Base-by-base conservation (phyloP, 2,888 invertebrate genomes). In the Drosophila birchii region DNA sequence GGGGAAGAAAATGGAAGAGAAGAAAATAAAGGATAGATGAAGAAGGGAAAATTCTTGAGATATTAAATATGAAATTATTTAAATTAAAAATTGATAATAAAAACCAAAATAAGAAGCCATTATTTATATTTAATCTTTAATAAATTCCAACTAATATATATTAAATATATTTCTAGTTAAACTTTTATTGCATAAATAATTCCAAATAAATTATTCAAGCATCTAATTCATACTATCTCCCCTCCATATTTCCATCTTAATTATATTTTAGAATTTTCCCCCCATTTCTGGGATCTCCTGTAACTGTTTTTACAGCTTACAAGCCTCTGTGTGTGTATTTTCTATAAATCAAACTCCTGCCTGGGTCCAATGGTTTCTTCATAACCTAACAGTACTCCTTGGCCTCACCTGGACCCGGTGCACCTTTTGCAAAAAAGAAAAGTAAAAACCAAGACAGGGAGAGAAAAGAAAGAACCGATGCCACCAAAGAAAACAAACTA, bases 401-500 rank as follows among this genome's bases (percentile, higher is more conserved):
- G 8, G 29, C 23, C 51, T 74, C 73, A 74, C 59, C 72, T 74
- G 73, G 75, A 57, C 68, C 69, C 41, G 53, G 60, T 53, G 73
- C 66, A 73, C 66, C 73, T 73, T 72, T 73, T 51, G 73, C 66
- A 45, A 73, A 73, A 69, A 41, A 47, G 9, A 58, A 72, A 18
- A 54, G 20, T 36, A 29, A 54, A 45, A 41, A 34, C 39, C 47
- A 12, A 61, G 41, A 51, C 58, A 7, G 45, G 9, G 16, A 5
- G 11, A 26, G 38, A 16, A 26, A 67, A 76, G 63, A 43, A 61
- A 43, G 43, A 62, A 44, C 58, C 53, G 36, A 80, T 72, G 75
- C 69, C 75, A 87, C 64, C 66, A 76, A 78, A 73, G 78, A 78
- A 80, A 76, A 78, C 75, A 78, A 84, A 78, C 78, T 73, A 56